Percentiles rank a stretch among this genome's conserved stretches.
Conservation (phyloP, 2,797 vertebrate genomes). For the Ctenosaura bakeri region DNA sequence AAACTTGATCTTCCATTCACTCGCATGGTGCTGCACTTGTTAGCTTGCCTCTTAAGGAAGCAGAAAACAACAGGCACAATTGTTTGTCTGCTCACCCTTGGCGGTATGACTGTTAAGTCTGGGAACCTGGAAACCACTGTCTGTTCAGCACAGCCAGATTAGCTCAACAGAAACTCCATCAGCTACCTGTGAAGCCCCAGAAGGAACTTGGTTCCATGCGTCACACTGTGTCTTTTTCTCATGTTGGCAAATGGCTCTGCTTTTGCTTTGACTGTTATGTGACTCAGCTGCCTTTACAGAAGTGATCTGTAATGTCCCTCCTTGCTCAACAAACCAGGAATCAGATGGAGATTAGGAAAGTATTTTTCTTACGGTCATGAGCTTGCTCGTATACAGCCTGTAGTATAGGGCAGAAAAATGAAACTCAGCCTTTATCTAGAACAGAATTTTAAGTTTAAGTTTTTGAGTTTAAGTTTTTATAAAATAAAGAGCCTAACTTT, state of each 20-base stretch:
- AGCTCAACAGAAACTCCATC: no score
- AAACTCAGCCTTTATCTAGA: neutral
- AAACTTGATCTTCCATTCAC: neutral
- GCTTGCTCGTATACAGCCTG: neutral
- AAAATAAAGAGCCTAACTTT: no score
- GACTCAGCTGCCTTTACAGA: constrained; percentile 25
- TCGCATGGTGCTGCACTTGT: neutral
- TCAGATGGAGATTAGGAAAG: constrained; percentile 13
- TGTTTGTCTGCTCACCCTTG: neutral
- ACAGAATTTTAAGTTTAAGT: neutral
- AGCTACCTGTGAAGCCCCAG: neutral
- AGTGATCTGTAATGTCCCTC: neutral
- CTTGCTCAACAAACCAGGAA: constrained; percentile 33
- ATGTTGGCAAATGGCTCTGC: neutral
- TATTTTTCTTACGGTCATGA: neutral
- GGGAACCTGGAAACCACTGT: neutral
- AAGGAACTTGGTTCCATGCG: neutral
- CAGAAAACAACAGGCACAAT: neutral
- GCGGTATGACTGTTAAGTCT: no score
- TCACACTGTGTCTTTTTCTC: neutral
- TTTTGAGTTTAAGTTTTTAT: no score
- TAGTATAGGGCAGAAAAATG: neutral
- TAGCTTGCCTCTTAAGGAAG: neutral
- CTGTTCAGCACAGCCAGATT: neutral
- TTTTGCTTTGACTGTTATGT: neutral